These are phyloP conservation scores for Onthophagus taurus DNA, from an alignment of 1,140 invertebrate species.

Conservation along the genomic window DNA sequence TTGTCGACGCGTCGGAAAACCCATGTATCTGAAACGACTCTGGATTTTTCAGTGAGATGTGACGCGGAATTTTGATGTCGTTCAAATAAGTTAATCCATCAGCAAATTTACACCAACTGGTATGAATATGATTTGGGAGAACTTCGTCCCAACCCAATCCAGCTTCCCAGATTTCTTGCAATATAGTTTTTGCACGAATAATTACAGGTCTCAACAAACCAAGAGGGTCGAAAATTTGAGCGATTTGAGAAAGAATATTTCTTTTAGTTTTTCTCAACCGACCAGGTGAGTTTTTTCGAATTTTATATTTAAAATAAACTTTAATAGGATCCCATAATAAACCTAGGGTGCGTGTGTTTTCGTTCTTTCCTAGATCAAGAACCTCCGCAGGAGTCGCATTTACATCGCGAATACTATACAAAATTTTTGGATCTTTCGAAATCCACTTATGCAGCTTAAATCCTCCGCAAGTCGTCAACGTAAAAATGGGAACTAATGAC, in stretches of 20 bases:
- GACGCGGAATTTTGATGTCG: constrained; percentile 15
- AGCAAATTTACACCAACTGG: constrained; percentile 19
- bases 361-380: no score
- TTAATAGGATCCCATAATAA: no score
- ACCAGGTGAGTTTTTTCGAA: no score
- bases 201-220: constrained; percentile 25
- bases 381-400: no score
- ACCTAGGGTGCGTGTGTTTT: no score
- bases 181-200: constrained; percentile 29
- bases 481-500: no score
- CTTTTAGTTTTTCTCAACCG: no score
- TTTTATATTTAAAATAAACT: no score
- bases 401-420: no score
- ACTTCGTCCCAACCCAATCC: constrained; percentile 31
- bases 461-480: no score
- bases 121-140: constrained; percentile 15
- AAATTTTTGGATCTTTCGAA: no score
- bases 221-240: constrained; percentile 19
- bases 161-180: constrained; percentile 30
- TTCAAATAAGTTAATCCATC: constrained; percentile 15
- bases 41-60: background rate
- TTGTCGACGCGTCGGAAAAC: constrained; percentile 25
- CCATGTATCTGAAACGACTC: constrained; percentile 22
- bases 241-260: background rate
- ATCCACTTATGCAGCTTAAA: no score